Evolutionary conservation across 2,888 invertebrate genomes (phyloP).

Genomic region (Malachius bipustulatus): DNA sequence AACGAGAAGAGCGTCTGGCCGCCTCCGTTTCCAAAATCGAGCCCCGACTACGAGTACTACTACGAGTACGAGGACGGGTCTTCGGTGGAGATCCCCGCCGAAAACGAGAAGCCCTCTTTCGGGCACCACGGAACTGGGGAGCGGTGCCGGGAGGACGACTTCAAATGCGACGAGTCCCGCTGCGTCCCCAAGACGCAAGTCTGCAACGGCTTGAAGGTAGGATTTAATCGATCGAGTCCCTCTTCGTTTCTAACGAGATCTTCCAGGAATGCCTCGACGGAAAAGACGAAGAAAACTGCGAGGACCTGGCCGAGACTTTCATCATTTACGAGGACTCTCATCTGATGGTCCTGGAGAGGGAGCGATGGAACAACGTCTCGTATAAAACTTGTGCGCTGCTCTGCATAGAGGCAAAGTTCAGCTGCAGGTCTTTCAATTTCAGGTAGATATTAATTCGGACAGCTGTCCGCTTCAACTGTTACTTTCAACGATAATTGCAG

Average conservation of each 20-base stretch:
- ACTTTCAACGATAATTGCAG: slow-evolving; percentile 30
- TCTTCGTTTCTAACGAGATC: not conserved
- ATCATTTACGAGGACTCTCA: slow-evolving; percentile 32
- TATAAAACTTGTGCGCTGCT: slow-evolving; percentile 44
- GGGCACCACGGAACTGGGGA: slow-evolving; percentile 5
- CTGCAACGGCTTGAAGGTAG: slow-evolving; percentile 45
- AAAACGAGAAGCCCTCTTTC: slow-evolving; percentile 21
- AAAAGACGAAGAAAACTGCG: slow-evolving; percentile 43
- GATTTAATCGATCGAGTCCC: slow-evolving; percentile 10
- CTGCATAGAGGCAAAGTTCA: slow-evolving; percentile 42
- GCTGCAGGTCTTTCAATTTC: slow-evolving; percentile 50
- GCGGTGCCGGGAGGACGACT: slow-evolving; percentile 35
- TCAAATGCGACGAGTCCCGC: slow-evolving; percentile 37
- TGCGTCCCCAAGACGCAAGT: slow-evolving; percentile 44
- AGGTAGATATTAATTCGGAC: slow-evolving; percentile 32
- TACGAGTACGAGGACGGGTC: slow-evolving; percentile 30
- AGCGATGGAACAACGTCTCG: slow-evolving; percentile 43
- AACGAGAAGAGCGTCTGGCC: no score
- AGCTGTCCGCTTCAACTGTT: no score
- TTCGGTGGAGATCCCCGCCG: slow-evolving; percentile 19
- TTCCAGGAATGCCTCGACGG: slow-evolving; percentile 46
- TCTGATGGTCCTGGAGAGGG: slow-evolving; percentile 41
- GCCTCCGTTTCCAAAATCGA: slow-evolving; percentile 27
- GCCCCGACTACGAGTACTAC: slow-evolving; percentile 31
- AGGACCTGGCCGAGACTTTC: slow-evolving; percentile 38